Evolutionary conservation across 1,140 invertebrate genomes (phyloP), one percentile per base, ranked within the genome.

Genomic region (Andricus grossulariae): DNA sequence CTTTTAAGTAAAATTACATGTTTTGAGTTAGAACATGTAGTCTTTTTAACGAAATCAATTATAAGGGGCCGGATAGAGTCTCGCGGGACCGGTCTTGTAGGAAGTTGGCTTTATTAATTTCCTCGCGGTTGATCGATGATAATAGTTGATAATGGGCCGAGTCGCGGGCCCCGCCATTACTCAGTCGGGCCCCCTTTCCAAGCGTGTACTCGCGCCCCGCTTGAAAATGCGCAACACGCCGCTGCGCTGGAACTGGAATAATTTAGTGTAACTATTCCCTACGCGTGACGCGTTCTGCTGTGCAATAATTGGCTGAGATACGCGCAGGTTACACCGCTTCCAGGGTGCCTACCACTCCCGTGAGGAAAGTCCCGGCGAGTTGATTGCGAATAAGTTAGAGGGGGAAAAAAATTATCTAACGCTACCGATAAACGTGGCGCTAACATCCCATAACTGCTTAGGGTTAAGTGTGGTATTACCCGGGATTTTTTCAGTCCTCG

Each of bases 381-480:
- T 83, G 82, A 81, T 83, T 81, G 78, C 79, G 75, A 83, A 83
- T 81, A 79, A 79, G 77, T 80, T 79, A 79, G 71, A 76, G 75
- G 75, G 76, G 74, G 71, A n/a, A 66, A 16, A 21, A 32, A 21
- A 83, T 81, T 81, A 81, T 81, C 82, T 81, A 81, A 83, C 77
- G 77, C 77, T 71, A 72, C 71, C 51, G 77, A 83, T 81, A 79
- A 83, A 80, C 75, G 77, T 72, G 57, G 71, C 79, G 77, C 79
- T 76, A 83, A 81, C 77, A 78, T 79, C 79, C 71, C 74, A 79
- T 79, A 82, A 80, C 75, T 73, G 77, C 76, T 83, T 80, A 79
- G 75, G 74, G 80, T 83, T 81, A 83, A 76, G 73, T 79, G 82
- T 39, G 25, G 55, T 15, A 57, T 57, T 21, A 21, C 55, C 55